A percentile compares a stretch with the other conserved stretches of the same genome.
Evolutionary conservation across 2,888 invertebrate species (phyloP).

Genomic region (Zeuzera pyrina): DNA sequence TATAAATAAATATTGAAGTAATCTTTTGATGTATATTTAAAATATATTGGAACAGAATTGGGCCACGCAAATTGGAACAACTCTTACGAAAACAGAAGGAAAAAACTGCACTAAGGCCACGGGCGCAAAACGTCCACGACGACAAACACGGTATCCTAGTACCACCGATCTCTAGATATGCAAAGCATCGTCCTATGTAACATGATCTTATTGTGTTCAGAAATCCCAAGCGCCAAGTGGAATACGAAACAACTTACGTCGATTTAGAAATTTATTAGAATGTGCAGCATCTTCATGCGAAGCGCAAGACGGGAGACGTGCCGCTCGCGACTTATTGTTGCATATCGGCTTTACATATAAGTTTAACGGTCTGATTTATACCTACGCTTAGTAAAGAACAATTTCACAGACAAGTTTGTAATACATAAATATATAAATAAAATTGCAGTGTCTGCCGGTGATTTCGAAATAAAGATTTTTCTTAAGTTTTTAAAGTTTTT

Average conservation of each 20-base stretch:
- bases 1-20: too few relatives aligned
- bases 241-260: slow-evolving; percentile 64
- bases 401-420: background rate
- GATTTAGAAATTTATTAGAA: slow-evolving; percentile 70
- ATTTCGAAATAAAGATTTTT: too few relatives aligned
- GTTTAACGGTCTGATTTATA: slow-evolving; percentile 18
- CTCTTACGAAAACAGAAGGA: slow-evolving; percentile 32
- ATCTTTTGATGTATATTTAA: too few relatives aligned
- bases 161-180: slow-evolving; percentile 54
- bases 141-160: slow-evolving; percentile 36
- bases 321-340: slow-evolving; percentile 49
- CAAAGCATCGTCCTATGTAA: slow-evolving; percentile 62
- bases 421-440: slow-evolving; percentile 2
- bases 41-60: too few relatives aligned
- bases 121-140: slow-evolving; percentile 35
- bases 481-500: too few relatives aligned
- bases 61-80: too few relatives aligned
- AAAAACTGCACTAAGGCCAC: slow-evolving; percentile 33
- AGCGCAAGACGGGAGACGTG: slow-evolving; percentile 31
- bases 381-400: too few relatives aligned
- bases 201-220: slow-evolving; percentile 67
- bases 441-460: too few relatives aligned
- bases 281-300: slow-evolving; percentile 47
- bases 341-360: slow-evolving; percentile 41
- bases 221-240: slow-evolving; percentile 41